Base-by-base conservation (phyloP, 2,888 invertebrate species). In the Helicoverpa assulta region DNA sequence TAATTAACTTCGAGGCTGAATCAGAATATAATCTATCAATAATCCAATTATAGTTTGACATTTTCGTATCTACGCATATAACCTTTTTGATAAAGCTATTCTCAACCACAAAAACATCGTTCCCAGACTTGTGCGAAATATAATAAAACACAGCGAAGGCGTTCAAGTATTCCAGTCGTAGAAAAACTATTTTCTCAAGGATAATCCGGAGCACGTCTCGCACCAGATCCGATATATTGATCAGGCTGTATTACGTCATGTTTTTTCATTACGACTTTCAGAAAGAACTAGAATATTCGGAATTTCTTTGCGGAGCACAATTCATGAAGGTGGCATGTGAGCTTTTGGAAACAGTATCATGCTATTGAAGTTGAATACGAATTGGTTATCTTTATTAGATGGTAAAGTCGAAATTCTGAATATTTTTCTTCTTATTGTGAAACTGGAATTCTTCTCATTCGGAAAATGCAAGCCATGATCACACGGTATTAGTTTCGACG, bases 201-300 rank as follows among this genome's bases (percentile, higher is more conserved):
- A 63, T 71, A 67, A 80, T 66, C 67, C 70, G 14, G 33, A 58
- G 50, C 69, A 50, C 80, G 67, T 66, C 53, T 58, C 65, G 2
- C 56, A 29, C 58, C 58, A 64, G 70, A 81, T 71, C 56, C 52
- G 19, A 67, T 64, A 67, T 77, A 70, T 73, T 72, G 72, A 77
- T 68, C 65, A 68, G 59, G 43, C 65, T 16, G 50, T 64, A 67
- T 69, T 69, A 66, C 68, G 56, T 73, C 67, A 73, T 76, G 54
- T 65, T 71, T 80, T 80, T 80, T 80, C 74, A 77, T 77, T 71
- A 80, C 51, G 50, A 54, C 60, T 50, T 21, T 72, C 64, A 47
- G 56, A 58, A 61, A 58, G 57, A 70, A 59, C 51, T 78, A 63
- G 43, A 69, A 69, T 77, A 61, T 70, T 67, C 65, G n/a, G 59